phyloP scores from a whole-genome alignment of 1,140 invertebrate genomes.

The Musca vetustissima region DNA sequence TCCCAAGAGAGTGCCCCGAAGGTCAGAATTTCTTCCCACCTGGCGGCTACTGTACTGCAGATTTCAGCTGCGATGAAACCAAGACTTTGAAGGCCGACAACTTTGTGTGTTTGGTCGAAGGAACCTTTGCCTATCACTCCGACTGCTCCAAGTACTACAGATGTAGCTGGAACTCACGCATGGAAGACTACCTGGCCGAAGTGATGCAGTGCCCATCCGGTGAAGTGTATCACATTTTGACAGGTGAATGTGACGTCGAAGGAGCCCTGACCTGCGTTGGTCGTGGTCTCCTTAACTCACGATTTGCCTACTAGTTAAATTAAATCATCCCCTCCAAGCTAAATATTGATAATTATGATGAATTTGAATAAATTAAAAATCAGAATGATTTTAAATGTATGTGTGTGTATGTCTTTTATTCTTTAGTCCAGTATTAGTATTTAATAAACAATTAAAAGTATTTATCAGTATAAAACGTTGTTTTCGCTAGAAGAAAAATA shows the following conservation, averaged over 20 bases:
- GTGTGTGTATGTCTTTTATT: too few relatives aligned
- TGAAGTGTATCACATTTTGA: background rate
- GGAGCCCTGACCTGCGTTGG: constrained; percentile 8
- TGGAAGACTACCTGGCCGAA: background rate
- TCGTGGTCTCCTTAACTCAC: background rate
- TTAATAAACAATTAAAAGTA: too few relatives aligned
- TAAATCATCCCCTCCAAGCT: background rate
- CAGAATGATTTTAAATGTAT: too few relatives aligned
- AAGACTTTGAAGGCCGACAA: background rate
- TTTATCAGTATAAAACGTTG: too few relatives aligned
- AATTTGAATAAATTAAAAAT: background rate
- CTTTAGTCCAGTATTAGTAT: too few relatives aligned
- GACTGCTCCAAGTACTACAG: constrained; percentile 12
- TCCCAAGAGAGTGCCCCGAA: constrained; percentile 27
- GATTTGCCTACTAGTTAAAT: constrained; percentile 12
- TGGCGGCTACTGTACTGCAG: background rate
- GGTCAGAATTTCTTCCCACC: constrained; percentile 36
- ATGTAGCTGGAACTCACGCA: background rate
- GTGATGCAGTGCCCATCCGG: background rate
- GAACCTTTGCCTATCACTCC: background rate
- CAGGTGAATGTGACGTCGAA: background rate
- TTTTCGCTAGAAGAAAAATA: too few relatives aligned
- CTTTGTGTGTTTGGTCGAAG: background rate
- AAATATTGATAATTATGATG: background rate
- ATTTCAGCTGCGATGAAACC: constrained; percentile 26